These are phyloP conservation scores for Babylonia areolata DNA, from an alignment of 1,140 invertebrate genomes.

Conservation along the genomic window DNA sequence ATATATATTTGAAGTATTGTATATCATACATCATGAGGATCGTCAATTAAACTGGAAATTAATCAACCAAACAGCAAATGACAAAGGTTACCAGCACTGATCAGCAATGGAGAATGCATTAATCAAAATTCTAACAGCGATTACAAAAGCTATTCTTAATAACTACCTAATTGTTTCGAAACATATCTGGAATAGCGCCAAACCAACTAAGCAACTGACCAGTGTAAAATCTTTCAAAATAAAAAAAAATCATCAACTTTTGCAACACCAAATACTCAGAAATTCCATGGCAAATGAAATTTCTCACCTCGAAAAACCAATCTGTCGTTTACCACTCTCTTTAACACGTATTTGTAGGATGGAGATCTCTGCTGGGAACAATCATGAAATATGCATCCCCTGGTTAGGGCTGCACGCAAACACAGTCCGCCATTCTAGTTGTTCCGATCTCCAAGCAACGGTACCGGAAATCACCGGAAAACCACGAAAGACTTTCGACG, in stretches of 20 bases:
- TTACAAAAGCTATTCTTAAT: not conserved
- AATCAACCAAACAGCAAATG: no score
- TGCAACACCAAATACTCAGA: not conserved
- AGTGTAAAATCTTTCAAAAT: no score
- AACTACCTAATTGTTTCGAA: not conserved
- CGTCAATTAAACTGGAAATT: no score
- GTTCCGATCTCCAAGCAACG: slow-evolving; percentile 37
- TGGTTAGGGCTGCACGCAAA: slow-evolving; percentile 29
- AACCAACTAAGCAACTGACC: no score
- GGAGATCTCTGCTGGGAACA: slow-evolving; percentile 5
- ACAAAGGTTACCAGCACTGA: not conserved
- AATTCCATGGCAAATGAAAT: not conserved
- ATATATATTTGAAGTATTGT: no score
- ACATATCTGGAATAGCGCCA: not conserved
- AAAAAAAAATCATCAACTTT: not conserved
- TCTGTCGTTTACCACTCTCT: slow-evolving; percentile 1
- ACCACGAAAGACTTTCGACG: not conserved
- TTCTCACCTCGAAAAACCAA: not conserved
- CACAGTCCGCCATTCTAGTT: slow-evolving; percentile 39
- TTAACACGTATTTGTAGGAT: not conserved
- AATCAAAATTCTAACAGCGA: not conserved
- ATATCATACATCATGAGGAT: no score
- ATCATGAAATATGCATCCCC: slow-evolving; percentile 39
- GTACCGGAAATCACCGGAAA: slow-evolving; percentile 27
- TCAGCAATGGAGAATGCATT: not conserved